Conservation (phyloP, 2,888 invertebrate species). For the Heterodera filipjevi region DNA sequence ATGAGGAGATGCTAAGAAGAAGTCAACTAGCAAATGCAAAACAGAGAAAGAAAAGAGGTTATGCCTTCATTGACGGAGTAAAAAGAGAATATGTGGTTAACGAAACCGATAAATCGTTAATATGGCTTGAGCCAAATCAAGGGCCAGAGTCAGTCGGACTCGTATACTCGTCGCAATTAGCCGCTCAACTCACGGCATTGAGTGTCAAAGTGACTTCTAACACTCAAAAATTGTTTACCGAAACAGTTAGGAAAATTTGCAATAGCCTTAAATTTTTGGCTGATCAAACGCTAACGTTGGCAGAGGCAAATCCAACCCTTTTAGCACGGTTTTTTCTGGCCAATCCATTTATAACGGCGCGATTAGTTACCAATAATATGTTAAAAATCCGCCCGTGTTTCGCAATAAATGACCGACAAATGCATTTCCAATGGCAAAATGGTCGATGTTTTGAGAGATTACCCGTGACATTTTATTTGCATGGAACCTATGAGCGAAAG, state of each 20-base stretch:
- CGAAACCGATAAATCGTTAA: background rate
- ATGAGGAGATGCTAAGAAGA: background rate
- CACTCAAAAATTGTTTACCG: constrained; percentile 8
- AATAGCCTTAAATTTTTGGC: background rate
- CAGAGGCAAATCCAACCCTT: constrained; percentile 17
- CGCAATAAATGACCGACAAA: background rate
- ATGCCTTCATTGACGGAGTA: background rate
- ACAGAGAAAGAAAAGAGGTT: background rate
- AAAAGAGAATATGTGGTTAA: background rate
- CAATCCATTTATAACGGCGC: background rate
- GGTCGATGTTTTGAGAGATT: constrained; percentile 12
- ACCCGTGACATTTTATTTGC: background rate
- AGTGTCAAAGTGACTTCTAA: background rate
- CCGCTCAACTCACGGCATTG: constrained; percentile 6
- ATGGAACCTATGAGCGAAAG: background rate
- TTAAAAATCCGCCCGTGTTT: constrained; percentile 11
- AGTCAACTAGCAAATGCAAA: background rate
- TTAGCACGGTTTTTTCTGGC: constrained; percentile 3
- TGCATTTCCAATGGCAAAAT: constrained; percentile 17
- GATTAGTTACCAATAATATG: background rate
- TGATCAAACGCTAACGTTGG: constrained; percentile 2
- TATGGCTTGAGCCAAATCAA: background rate
- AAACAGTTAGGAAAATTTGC: constrained; percentile 1
- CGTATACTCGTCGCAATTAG: constrained; percentile 9
- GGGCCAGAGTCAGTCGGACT: background rate